Evolutionary conservation across 2,113 vertebrate genomes (phyloP), one percentile per base, ranked within the genome.

Genomic region (Sphaerodactylus townsendi): DNA sequence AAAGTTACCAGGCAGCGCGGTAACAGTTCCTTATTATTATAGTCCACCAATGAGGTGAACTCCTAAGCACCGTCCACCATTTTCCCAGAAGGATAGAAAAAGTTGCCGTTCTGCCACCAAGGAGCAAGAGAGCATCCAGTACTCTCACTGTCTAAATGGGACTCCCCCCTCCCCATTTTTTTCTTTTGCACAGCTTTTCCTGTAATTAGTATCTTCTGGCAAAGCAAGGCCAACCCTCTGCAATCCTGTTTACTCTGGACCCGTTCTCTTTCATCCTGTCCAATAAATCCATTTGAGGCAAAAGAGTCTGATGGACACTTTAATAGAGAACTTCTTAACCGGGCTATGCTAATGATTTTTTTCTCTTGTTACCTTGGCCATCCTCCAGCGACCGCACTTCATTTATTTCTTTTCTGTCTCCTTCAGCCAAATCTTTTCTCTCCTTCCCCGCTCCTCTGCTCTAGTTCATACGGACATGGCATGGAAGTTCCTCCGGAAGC

Each of bases 241-340:
- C 85, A 88, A 62, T n/a, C 85, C 74, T 70, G 56, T 90, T 93
- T 90, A 85, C 91, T 92, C 85, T 85, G 81, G 82, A 90, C 77
- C 87, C 70, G 77, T 70, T 81, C 87, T 90, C 91, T 79, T 88
- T 85, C 86, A 90, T 72, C 86, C 79, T 87, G 84, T 93, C 92
- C 93, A 91, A 93, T 95, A 95, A 95, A 96, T 96, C 94, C 90
- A 95, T 95, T 92, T 93, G 76, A 94, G 88, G 95, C 88, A 83
- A 85, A 90, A 83, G 70, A 5, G 2, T 93, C 94, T 95, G 96
- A 96, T 90, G 86, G 94, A 93, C 91, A 94, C 88, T 94, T 94
- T 93, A 94, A 94, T 90, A 94, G 93, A 94, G 91, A 91, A 91
- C 89, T 92, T 84, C 83, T 94, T 94, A 94, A 93, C 93, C 90